Base-by-base conservation (phyloP, 2,113 vertebrate genomes). In the Trogon surrucura region DNA sequence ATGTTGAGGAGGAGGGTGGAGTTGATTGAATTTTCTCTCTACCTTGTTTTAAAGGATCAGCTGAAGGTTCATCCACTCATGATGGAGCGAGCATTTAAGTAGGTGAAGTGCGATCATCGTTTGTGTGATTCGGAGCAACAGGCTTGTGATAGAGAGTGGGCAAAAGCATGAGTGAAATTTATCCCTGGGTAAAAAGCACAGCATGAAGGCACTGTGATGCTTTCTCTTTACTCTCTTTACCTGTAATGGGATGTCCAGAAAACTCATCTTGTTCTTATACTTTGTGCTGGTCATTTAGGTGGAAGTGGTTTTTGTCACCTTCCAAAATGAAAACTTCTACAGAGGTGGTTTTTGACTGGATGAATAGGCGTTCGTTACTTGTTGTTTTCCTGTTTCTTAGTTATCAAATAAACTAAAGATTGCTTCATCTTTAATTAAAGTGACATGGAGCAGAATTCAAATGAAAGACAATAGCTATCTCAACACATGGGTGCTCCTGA, bases 341-440 rank as follows among this genome's bases (percentile, higher is more conserved):
- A 67, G 21, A 71, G 2, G 9, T 61, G 27, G 1, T 0, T 80
- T 93, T 80, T 54, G 32, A 38, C 45, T 26, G 29, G 25, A 23
- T 5, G 9, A 81, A 12, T 16, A 41, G 21, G 62, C 41, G n/a
- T 2, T n/a, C n/a, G 3, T 47, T 61, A 38, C 14, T 72, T 47
- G 0, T 41, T 88, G 26, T 65, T 82, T 90, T 65, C 34, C 32
- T 11, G 5, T 69, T 80, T 34, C 26, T 91, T 56, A 34, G 53
- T 85, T 87, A 89, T 87, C 87, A 89, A 62, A 70, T 62, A 62
- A 84, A 70, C 48, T 56, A 53, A 61, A 60, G 18, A 34, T 86
- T 64, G 57, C 66, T 72, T 82, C 6, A 36, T 82, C 41, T 81
- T 72, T 53, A 89, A 72, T 81, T 75, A 29, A 89, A 93, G 80